These are phyloP conservation scores for Pandemis corylana DNA, from an alignment of 2,888 invertebrate genomes.

Conservation along the genomic window DNA sequence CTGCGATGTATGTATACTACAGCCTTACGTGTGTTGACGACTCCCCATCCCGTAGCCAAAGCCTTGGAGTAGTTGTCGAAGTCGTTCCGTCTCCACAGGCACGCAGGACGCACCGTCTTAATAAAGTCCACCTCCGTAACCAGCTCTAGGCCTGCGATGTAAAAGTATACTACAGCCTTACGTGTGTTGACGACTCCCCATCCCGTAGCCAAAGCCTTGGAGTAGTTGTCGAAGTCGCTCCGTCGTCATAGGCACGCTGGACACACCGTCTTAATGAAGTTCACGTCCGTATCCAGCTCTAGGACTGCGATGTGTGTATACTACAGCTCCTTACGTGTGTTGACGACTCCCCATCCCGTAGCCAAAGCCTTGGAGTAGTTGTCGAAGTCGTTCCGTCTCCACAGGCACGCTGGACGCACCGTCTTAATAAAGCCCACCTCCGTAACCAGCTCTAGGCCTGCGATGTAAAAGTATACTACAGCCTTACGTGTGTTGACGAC, in stretches of 20 bases:
- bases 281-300: slow-evolving; percentile 77
- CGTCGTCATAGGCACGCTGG: slow-evolving; percentile 87
- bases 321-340: slow-evolving; percentile 58
- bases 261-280: slow-evolving; percentile 80
- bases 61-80: slow-evolving; percentile 72
- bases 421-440: slow-evolving; percentile 71
- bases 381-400: slow-evolving; percentile 63
- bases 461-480: slow-evolving; percentile 76
- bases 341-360: slow-evolving; percentile 87
- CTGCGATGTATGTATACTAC: slow-evolving; percentile 75
- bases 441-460: no score
- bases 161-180: slow-evolving; percentile 44
- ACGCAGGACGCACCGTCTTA: slow-evolving; percentile 85
- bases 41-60: slow-evolving; percentile 89
- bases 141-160: slow-evolving; percentile 83
- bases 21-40: slow-evolving; percentile 65
- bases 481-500: slow-evolving; percentile 69
- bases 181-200: slow-evolving; percentile 85
- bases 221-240: slow-evolving; percentile 56
- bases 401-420: slow-evolving; percentile 87
- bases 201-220: slow-evolving; percentile 86
- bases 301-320: slow-evolving; percentile 85
- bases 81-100: slow-evolving; percentile 77
- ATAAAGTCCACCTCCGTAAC: no score
- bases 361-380: slow-evolving; percentile 80